phyloP scores from a whole-genome alignment of 2,113 vertebrate genomes.

The Engystomops pustulosus region DNA sequence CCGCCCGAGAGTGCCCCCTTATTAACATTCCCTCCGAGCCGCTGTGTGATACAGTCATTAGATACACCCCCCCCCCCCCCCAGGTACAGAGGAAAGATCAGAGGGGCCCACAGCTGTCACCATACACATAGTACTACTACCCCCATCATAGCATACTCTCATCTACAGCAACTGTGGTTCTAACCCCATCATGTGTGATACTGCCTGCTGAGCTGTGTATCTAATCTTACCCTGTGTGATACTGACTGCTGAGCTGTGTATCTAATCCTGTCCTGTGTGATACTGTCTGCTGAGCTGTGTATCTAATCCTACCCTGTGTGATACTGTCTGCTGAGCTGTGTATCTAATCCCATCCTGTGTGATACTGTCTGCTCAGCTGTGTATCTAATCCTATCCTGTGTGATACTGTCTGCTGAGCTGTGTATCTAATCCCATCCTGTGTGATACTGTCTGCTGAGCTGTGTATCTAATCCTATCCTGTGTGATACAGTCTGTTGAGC shows the following conservation, averaged over 20 bases:
- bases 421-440: too few species aligned
- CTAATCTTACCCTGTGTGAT: background rate
- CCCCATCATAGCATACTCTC: background rate
- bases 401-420: too few species aligned
- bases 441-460: too few species aligned
- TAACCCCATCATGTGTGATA: too few species aligned
- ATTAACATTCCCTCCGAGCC: constrained; percentile 26
- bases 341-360: too few species aligned
- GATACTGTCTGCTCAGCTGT: too few species aligned
- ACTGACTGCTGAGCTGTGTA: background rate
- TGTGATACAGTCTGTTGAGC: too few species aligned
- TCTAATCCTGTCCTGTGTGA: too few species aligned
- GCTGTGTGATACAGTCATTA: background rate
- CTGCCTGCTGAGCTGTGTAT: background rate
- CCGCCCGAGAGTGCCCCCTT: background rate
- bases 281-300: background rate
- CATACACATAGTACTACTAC: background rate
- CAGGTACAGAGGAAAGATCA: background rate
- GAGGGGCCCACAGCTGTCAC: constrained; percentile 19
- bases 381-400: too few species aligned
- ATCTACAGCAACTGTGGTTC: too few species aligned
- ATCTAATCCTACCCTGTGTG: background rate
- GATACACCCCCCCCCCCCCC: background rate
- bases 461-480: too few species aligned
- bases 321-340: too few species aligned